Conservation (phyloP, 2,113 vertebrate species). For the Thamnophis sirtalis region DNA sequence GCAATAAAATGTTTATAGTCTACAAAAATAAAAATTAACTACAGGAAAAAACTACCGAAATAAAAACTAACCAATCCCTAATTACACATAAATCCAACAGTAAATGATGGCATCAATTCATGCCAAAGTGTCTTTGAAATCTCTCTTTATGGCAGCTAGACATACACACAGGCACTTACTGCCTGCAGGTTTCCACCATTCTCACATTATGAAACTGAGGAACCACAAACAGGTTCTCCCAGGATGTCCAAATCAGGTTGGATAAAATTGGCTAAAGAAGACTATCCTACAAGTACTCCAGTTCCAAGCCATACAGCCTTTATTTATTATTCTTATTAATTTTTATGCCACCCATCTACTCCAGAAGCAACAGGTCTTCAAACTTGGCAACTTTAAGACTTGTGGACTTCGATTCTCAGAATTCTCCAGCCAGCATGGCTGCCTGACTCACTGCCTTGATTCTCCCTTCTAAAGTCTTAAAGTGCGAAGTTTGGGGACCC, state of each 20-base stretch:
- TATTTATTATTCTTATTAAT: neutral
- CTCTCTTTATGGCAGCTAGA: neutral
- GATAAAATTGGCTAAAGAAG: neutral
- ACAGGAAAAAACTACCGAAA: neutral
- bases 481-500: no score
- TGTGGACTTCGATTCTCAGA: no score
- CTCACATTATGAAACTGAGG: neutral
- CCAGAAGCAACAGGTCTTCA: no score
- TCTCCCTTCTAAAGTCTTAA: no score
- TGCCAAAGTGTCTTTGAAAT: neutral
- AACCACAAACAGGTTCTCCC: neutral
- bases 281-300: neutral
- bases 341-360: no score
- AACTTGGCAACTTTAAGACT: no score
- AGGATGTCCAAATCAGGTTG: neutral
- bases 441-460: no score
- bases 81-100: neutral
- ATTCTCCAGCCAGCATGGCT: no score
- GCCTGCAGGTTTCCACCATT: neutral
- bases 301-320: neutral
- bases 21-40: neutral
- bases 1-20: neutral
- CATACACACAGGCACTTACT: neutral
- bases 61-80: neutral
- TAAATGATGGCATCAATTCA: neutral